Evolutionary conservation across 2,888 invertebrate genomes (phyloP).

Genomic region (Galeruca laticollis): DNA sequence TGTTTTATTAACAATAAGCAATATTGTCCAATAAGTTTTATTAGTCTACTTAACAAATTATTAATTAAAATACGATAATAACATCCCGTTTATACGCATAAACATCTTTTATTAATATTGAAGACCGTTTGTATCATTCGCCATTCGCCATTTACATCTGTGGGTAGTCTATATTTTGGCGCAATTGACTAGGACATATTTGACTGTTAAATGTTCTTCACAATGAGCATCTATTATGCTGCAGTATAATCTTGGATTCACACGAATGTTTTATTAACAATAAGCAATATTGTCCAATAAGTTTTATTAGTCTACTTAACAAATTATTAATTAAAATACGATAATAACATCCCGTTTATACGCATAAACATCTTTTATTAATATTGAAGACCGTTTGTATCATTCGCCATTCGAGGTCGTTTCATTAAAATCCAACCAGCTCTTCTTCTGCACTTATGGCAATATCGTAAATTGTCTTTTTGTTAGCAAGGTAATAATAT

Average conservation of each 20-base stretch:
- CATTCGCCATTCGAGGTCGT: neutral
- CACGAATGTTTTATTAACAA: too few species aligned
- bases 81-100: slow-evolving; percentile 1
- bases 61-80: neutral
- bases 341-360: neutral
- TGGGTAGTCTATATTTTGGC: too few species aligned
- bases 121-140: neutral
- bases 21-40: too few species aligned
- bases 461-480: slow-evolving; percentile 36
- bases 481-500: slow-evolving; percentile 50
- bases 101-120: slow-evolving; percentile 1
- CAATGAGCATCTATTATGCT: too few species aligned
- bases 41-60: neutral
- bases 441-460: neutral
- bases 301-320: too few species aligned
- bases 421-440: slow-evolving; percentile 1
- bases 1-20: too few species aligned
- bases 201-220: too few species aligned
- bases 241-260: too few species aligned
- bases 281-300: too few species aligned
- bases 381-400: neutral
- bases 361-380: slow-evolving; percentile 5
- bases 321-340: neutral
- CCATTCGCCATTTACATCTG: too few species aligned
- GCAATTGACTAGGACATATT: too few species aligned